A percentile compares a stretch with the other conserved stretches of the same genome.
phyloP scores from a whole-genome alignment of 1,140 invertebrate species.

The Drosophila chauvacae region DNA sequence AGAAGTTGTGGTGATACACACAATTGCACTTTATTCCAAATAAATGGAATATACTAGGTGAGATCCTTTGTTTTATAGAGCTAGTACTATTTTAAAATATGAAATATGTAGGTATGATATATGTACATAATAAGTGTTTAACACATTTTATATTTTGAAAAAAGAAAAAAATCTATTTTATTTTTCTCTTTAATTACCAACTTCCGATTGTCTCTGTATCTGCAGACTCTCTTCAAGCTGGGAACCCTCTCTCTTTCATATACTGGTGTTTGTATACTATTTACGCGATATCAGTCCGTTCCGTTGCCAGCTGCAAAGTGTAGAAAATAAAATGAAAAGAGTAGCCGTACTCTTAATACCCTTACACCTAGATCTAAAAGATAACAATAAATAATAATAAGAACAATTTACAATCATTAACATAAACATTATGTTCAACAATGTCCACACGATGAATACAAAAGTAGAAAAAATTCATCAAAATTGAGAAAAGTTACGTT shows the following conservation, averaged over 20 bases:
- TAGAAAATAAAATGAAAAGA: neutral
- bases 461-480: neutral
- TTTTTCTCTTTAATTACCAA: neutral
- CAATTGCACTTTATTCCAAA: neutral
- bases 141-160: neutral
- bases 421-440: neutral
- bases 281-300: neutral
- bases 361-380: neutral
- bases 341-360: neutral
- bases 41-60: neutral
- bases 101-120: neutral
- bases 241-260: neutral
- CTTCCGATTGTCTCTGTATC: slow-evolving; percentile 2
- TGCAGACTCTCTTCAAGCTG: neutral
- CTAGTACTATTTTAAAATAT: no score
- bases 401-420: neutral
- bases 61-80: no score
- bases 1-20: neutral
- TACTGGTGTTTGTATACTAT: neutral
- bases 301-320: neutral
- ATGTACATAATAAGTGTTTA: neutral
- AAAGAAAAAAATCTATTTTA: neutral
- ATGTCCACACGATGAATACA: neutral
- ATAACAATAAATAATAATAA: neutral
- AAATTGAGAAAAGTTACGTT: neutral